phyloP scores from a whole-genome alignment of 2,888 invertebrate species.

The Cryptus viduatorius region DNA sequence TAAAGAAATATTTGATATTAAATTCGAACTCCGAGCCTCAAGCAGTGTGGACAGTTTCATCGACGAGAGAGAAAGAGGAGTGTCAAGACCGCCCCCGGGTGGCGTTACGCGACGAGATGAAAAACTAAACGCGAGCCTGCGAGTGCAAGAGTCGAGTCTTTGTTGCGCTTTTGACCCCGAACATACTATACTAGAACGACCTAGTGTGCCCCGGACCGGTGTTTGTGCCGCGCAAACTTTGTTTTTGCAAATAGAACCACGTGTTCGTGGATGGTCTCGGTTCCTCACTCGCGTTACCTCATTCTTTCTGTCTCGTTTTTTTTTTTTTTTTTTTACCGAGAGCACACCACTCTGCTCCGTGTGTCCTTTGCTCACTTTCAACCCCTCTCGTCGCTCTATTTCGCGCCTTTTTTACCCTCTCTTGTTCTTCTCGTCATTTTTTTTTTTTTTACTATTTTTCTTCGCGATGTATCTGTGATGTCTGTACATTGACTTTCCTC shows the following conservation, averaged over 20 bases:
- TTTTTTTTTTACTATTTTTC: conserved; percentile 7
- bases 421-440: conserved; percentile 55
- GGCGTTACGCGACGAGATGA: conserved; percentile 47
- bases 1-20: conserved; percentile 16
- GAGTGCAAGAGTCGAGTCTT: conserved; percentile 76
- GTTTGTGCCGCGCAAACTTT: conserved; percentile 84
- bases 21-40: neutral
- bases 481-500: too few species aligned
- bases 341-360: conserved; percentile 63
- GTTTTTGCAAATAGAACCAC: conserved; percentile 84
- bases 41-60: conserved; percentile 30
- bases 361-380: conserved; percentile 67
- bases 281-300: conserved; percentile 64
- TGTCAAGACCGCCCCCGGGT: neutral
- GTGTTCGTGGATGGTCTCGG: conserved; percentile 75
- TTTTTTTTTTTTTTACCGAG: conserved; percentile 59
- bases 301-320: conserved; percentile 43
- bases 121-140: conserved; percentile 57
- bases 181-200: conserved; percentile 74
- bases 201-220: conserved; percentile 74
- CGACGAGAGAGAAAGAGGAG: conserved; percentile 54
- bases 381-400: conserved; percentile 63
- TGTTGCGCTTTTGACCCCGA: conserved; percentile 82
- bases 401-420: conserved; percentile 61
- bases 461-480: neutral